Base-by-base conservation (phyloP, 2,888 invertebrate genomes). In the Phengaris alcon region DNA sequence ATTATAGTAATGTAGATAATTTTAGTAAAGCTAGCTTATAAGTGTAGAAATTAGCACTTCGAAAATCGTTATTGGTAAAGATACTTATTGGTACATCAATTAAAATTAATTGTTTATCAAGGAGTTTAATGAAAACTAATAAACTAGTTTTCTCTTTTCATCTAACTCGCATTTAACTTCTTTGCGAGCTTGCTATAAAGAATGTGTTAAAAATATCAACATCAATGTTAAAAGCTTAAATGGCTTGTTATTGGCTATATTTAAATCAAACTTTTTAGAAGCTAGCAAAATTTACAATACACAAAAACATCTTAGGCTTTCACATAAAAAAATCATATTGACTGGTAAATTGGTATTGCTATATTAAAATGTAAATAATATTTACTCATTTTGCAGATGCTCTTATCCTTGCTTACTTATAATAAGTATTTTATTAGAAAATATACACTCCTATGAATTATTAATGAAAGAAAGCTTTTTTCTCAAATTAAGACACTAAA, bases 361-460 rank as follows among this genome's bases (percentile, higher is more conserved):
- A 74, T 74, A 73, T 74, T n/a, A 59, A 48, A n/a, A 44, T 70
- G 51, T 70, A 72, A 68, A 52, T 72, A 12, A 68, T 15, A 51
- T 64, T 44, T 54, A 52, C 35, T 52, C 22, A 6, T 52, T 68
- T 77, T 77, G 75, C 75, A 77, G 78, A 80, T 79, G 79, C 81
- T 77, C 78, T 79, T 78, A 80, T 82, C 79, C 81, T 78, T 74
- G 82, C 82, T 82, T 82, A 57, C 82, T 82, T 82, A 57, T 79
- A 79, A 75, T 72, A 77, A 72, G 51, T 22, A 54, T 72, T 54
- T 35, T 35, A 72, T 13, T 70, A 64, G 6, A 35, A 6, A 35
- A 35, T 35, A 22, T 64, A 44, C 64, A 64, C 64, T 64, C 64
- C 35, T 64, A 64, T 64, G 64, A 12, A 22, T 3, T 64, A 59